These are phyloP conservation scores for Agrochola lychnidis DNA, from an alignment of 2,888 invertebrate genomes.

Conservation along the genomic window DNA sequence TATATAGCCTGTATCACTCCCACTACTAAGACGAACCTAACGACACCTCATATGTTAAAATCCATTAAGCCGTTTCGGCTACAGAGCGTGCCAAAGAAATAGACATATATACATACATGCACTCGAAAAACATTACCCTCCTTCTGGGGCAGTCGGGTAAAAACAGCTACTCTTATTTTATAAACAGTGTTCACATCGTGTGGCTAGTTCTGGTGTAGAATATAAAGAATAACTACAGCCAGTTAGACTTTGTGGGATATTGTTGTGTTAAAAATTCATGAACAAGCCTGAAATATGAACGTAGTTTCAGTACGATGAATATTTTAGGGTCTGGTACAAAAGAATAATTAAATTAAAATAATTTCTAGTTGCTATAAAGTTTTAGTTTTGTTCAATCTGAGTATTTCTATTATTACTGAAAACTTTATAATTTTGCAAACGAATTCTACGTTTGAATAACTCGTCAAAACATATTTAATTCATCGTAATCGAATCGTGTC, in stretches of 20 bases:
- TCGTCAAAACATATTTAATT: background rate
- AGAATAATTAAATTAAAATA: conserved; percentile 31
- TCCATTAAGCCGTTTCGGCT: too few relatives aligned
- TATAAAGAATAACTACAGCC: conserved; percentile 39
- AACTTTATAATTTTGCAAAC: background rate
- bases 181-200: background rate
- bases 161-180: background rate
- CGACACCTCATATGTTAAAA: too few relatives aligned
- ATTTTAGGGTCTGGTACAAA: conserved; percentile 22
- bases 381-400: too few relatives aligned
- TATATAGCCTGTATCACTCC: too few relatives aligned
- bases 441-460: background rate
- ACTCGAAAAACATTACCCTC: too few relatives aligned
- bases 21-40: too few relatives aligned
- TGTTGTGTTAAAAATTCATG: conserved; percentile 50
- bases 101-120: too few relatives aligned
- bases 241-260: conserved; percentile 23
- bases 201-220: background rate
- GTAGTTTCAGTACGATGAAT: conserved; percentile 48
- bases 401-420: too few relatives aligned
- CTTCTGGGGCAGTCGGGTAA: too few relatives aligned
- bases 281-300: conserved; percentile 45
- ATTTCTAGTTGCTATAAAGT: background rate
- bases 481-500: too few relatives aligned
- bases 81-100: too few relatives aligned